Evolutionary conservation across 1,140 invertebrate genomes (phyloP).

Genomic region (Aphelenchoides besseyi): DNA sequence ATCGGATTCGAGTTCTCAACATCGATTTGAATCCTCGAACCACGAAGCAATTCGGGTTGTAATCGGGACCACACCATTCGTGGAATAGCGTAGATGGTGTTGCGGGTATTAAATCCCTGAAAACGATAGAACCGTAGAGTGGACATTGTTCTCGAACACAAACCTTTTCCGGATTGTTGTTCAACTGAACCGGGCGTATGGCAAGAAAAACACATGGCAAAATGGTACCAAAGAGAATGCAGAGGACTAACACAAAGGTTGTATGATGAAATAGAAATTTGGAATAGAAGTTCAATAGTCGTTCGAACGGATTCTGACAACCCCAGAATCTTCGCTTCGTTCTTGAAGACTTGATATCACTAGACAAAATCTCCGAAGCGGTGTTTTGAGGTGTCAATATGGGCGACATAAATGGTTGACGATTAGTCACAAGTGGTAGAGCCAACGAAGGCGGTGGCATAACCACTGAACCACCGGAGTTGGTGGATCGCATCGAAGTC

Average conservation of each 20-base stretch:
- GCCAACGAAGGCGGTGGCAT: neutral
- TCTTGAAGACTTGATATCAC: neutral
- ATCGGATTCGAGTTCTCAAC: neutral
- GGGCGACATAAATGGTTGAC: neutral
- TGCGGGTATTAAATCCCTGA: slow-evolving; percentile 60
- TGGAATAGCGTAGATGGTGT: slow-evolving; percentile 48
- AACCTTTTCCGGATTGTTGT: slow-evolving; percentile 56
- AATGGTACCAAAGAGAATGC: neutral
- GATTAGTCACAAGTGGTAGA: neutral
- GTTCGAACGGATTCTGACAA: neutral
- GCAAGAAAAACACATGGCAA: slow-evolving; percentile 37
- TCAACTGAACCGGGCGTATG: slow-evolving; percentile 40
- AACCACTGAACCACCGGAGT: neutral
- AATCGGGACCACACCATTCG: slow-evolving; percentile 55
- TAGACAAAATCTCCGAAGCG: neutral
- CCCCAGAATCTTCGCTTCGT: neutral
- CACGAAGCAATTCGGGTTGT: slow-evolving; percentile 50
- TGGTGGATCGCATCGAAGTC: neutral
- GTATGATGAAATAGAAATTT: neutral
- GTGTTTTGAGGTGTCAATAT: no score
- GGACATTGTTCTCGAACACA: neutral
- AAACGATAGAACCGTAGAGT: no score
- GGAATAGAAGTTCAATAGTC: neutral
- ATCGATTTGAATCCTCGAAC: neutral
- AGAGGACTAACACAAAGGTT: neutral